Conservation (phyloP, 2,888 invertebrate genomes). For the Patella caerulea region DNA sequence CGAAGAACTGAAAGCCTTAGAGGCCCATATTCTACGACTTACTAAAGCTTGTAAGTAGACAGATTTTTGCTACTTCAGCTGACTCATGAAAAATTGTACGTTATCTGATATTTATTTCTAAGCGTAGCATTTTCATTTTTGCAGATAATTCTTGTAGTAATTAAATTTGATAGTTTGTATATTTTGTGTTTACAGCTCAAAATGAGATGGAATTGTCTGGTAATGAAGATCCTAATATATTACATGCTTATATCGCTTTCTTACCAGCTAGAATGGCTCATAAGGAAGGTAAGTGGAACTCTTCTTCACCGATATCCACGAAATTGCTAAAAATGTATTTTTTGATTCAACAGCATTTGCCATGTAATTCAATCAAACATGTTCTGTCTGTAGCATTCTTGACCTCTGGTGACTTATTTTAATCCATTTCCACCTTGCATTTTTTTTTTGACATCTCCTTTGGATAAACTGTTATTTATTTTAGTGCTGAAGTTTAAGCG, state of each 20-base stretch:
- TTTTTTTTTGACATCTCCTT: too few relatives aligned
- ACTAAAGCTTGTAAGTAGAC: constrained; percentile 61
- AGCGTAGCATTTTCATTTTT: too few relatives aligned
- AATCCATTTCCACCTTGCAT: neutral
- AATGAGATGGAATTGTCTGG: constrained; percentile 69
- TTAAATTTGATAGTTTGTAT: neutral
- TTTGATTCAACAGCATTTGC: too few relatives aligned
- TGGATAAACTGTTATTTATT: constrained; percentile 19
- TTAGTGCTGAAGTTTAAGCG: constrained; percentile 68
- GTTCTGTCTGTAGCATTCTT: neutral
- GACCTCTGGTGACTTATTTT: neutral
- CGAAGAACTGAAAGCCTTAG: constrained; percentile 68
- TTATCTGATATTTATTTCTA: too few relatives aligned
- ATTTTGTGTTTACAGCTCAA: constrained; percentile 54
- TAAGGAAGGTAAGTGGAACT: constrained; percentile 62
- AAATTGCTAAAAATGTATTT: too few relatives aligned
- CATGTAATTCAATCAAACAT: too few relatives aligned
- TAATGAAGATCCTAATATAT: constrained; percentile 68
- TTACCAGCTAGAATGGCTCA: constrained; percentile 67
- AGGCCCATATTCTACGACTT: constrained; percentile 67
- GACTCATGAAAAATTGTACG: too few relatives aligned
- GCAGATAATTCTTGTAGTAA: neutral
- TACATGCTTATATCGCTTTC: constrained; percentile 70
- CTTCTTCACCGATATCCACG: too few relatives aligned
- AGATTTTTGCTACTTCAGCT: too few relatives aligned